Conservation (phyloP, 2,113 vertebrate genomes). For the Piprites chloris region DNA sequence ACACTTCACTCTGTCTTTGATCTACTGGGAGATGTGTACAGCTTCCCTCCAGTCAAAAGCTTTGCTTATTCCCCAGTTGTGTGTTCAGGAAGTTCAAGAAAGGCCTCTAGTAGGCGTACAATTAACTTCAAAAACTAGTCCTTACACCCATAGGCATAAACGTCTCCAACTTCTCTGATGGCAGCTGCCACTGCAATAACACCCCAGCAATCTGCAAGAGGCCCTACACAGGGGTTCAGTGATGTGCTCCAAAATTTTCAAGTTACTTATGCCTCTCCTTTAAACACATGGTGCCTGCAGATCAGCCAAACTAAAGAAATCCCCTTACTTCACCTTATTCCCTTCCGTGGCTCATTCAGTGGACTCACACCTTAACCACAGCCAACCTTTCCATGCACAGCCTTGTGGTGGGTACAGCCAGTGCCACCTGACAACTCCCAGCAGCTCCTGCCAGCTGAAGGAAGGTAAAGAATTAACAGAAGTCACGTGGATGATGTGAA, state of each 20-base stretch:
- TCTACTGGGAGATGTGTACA: background rate
- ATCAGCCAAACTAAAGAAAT: background rate
- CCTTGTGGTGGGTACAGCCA: background rate
- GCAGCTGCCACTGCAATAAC: background rate
- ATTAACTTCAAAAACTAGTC: background rate
- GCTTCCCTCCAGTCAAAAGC: constrained; percentile 5
- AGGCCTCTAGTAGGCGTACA: background rate
- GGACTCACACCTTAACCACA: background rate
- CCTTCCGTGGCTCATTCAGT: background rate
- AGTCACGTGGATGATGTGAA: background rate
- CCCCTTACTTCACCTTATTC: background rate
- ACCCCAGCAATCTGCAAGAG: background rate
- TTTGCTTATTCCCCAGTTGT: background rate
- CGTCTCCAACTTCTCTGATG: background rate
- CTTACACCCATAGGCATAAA: background rate
- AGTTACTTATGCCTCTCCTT: background rate
- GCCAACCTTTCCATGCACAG: background rate
- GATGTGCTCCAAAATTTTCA: background rate
- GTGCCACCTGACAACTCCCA: background rate
- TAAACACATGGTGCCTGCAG: background rate
- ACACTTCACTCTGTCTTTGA: background rate
- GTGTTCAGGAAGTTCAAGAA: background rate
- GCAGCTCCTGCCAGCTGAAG: background rate
- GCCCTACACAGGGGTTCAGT: background rate
- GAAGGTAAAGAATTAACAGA: background rate